Evolutionary conservation across 2,888 invertebrate species (phyloP).

Genomic region (Sinelater perroti): DNA sequence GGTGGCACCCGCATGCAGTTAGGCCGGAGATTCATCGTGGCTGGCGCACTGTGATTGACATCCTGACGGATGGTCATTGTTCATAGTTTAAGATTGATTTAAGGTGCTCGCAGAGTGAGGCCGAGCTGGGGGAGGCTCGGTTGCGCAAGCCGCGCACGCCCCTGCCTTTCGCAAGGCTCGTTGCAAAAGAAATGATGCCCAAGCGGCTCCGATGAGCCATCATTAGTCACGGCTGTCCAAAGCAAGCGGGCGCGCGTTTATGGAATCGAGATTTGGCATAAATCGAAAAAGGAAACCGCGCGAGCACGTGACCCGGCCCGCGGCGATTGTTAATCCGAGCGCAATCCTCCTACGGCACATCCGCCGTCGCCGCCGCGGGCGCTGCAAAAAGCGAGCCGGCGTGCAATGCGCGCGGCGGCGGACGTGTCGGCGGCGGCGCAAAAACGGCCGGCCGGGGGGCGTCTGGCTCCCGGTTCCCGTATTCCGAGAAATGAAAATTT

Average conservation of each 20-base stretch:
- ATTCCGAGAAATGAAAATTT: constrained; percentile 49
- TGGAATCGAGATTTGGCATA: constrained; percentile 11
- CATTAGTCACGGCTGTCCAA: constrained; percentile 15
- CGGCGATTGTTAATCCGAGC: constrained; percentile 22
- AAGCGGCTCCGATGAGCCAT: too few relatives aligned
- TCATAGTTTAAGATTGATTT: too few relatives aligned
- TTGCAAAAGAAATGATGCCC: too few relatives aligned
- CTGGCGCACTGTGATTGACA: too few relatives aligned
- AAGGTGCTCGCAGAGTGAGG: too few relatives aligned
- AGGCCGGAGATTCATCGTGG: too few relatives aligned
- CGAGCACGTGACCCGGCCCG: constrained; percentile 8
- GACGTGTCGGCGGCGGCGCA: constrained; percentile 14
- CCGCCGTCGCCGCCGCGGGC: constrained; percentile 18
- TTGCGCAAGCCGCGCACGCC: too few relatives aligned
- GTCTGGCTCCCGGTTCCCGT: constrained; percentile 44
- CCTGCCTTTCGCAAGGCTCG: too few relatives aligned
- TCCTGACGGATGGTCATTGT: too few relatives aligned
- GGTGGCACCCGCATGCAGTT: too few relatives aligned
- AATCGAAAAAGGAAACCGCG: constrained; percentile 25
- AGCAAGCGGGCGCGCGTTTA: constrained; percentile 5
- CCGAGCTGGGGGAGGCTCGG: too few relatives aligned
- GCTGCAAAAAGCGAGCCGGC: background rate
- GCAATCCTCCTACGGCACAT: constrained; percentile 30
- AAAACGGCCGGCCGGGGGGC: too few relatives aligned
- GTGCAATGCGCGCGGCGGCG: background rate